Conservation (phyloP, 2,113 vertebrate genomes). For the Benitochromis conjunctus region DNA sequence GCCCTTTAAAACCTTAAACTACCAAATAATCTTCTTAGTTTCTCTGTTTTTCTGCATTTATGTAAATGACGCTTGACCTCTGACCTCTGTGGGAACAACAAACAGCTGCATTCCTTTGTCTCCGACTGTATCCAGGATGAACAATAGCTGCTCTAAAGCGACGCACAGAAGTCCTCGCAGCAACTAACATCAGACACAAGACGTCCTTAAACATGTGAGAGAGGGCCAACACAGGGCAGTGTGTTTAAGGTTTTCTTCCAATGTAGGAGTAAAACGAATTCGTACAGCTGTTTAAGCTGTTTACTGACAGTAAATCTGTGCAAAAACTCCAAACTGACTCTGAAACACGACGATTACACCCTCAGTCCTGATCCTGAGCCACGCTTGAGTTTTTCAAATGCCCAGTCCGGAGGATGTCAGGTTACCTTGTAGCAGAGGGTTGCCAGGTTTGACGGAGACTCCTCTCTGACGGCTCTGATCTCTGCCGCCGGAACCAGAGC, state of each 20-base stretch:
- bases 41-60: neutral
- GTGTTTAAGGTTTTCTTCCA: neutral
- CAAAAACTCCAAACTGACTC: neutral
- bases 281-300: neutral
- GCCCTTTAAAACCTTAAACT: neutral
- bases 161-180: neutral
- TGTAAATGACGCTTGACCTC: neutral
- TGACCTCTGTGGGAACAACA: constrained; percentile 41
- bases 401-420: neutral
- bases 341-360: neutral
- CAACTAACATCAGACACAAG: rapidly evolving
- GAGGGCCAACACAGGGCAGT: rapidly evolving
- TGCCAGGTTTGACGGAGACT: constrained; percentile 95
- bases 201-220: neutral
- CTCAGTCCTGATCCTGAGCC: neutral
- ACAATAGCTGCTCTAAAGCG: neutral
- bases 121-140: neutral
- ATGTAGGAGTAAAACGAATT: neutral
- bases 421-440: constrained; percentile 96
- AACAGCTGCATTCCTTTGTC: constrained; percentile 46
- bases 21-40: neutral
- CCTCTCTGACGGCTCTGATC: constrained; percentile 93
- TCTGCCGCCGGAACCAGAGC: constrained; percentile 93
- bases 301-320: neutral
- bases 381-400: neutral